Base-by-base conservation (phyloP, 2,888 invertebrate species). In the Microplitis manilae region DNA sequence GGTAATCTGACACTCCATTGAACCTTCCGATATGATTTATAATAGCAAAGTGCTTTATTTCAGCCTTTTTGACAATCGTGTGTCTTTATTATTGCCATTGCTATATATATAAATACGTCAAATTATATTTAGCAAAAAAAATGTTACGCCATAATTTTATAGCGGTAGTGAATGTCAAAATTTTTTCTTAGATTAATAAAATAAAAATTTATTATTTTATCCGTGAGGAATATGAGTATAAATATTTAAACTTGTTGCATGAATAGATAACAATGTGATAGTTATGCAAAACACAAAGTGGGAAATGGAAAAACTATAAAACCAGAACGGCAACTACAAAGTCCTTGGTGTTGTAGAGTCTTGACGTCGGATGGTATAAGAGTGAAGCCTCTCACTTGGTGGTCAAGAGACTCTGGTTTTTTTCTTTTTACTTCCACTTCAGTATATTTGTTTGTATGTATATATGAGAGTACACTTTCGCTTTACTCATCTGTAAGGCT, bases 281-380 rank as follows among this genome's bases (percentile, higher is more conserved):
- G 67, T 64, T 70, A 77, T 77, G 77, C 65, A 74, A 69, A 77
- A 50, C 30, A 17, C 15, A 64, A 60, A 74, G 65, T 67, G 61
- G 67, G 70, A 77, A 77, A 75, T 77, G 67, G 71, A 61, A 59
- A 67, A 74, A 77, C 77, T 71, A 77, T 77, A 77, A 77, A 77
- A 77, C 39, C 13, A 38, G 68, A 64, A 67, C 41, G 65, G 70
- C 60, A 74, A 70, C 69, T 67, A 74, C 73, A 76, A 76, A 76
- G 76, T 76, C 71, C 60, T 59, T 20, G 65, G 70, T 60, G 50
- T 8, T 13, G 50, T 50, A 13, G 50, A 50, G 50, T 50, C 50
- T 50, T 50, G 50, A 50, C 50, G 50, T 13, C 50, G 50, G 50
- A 50, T 50, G 13, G 50, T 50, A 50, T 50, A 50, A 72, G 39